phyloP scores from a whole-genome alignment of 1,140 invertebrate species.

The Aphis craccivora region DNA sequence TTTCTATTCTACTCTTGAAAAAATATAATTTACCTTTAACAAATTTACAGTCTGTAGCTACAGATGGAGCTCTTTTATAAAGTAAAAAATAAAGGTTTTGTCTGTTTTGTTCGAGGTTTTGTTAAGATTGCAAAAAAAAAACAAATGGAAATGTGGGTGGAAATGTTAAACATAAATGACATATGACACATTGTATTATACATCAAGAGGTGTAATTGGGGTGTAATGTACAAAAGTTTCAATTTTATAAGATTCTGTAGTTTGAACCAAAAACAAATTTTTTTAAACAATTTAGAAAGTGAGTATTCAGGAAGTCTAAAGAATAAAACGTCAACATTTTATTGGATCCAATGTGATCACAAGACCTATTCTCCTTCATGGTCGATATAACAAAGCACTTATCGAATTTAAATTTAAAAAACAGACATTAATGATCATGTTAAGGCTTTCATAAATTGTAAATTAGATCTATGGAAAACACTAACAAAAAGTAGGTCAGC shows the following conservation, averaged over 20 bases:
- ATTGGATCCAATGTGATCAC: too few species aligned
- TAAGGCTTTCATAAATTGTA: too few species aligned
- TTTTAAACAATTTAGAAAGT: too few species aligned
- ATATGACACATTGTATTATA: not conserved
- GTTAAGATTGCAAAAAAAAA: not conserved
- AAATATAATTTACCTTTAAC: not conserved
- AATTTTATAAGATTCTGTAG: not conserved
- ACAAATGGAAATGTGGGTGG: not conserved
- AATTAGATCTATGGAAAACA: not conserved
- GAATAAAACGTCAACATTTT: too few species aligned
- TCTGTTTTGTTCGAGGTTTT: too few species aligned
- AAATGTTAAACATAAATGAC: not conserved
- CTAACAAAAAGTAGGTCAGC: not conserved
- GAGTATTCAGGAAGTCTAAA: too few species aligned
- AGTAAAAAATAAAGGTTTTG: not conserved
- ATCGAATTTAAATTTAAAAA: too few species aligned
- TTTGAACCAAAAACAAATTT: too few species aligned
- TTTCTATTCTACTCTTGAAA: not conserved
- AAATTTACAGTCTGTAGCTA: not conserved
- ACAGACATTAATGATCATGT: too few species aligned
- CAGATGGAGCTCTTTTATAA: not conserved
- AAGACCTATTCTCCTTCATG: not conserved
- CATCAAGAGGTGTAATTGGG: conserved; percentile 1
- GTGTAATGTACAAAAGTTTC: not conserved
- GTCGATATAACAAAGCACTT: too few species aligned